phyloP scores from a whole-genome alignment of 2,113 vertebrate genomes.

The Blennius ocellaris region DNA sequence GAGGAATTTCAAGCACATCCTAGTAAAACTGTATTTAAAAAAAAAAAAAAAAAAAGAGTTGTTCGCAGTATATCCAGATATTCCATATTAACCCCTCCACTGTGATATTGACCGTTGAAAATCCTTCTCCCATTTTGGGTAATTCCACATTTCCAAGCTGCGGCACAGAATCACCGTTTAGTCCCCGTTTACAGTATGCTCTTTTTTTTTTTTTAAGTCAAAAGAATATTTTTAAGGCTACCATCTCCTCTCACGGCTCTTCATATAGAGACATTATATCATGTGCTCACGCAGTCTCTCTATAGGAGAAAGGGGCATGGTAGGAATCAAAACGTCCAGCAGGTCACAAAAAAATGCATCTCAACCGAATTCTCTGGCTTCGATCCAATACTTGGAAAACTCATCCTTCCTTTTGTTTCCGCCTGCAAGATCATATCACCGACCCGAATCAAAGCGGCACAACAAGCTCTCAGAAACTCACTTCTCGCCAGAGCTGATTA shows the following conservation, averaged over 20 bases:
- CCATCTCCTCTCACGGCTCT: background rate
- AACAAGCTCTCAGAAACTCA: slow-evolving; percentile 16
- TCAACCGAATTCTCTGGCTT: slow-evolving; percentile 38
- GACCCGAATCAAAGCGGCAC: slow-evolving; percentile 11
- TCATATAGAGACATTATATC: slow-evolving; percentile 14
- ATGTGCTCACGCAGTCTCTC: slow-evolving; percentile 14
- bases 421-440: slow-evolving; percentile 37
- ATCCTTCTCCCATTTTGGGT: too few relatives aligned
- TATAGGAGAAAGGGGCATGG: slow-evolving; percentile 20
- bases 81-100: too few relatives aligned
- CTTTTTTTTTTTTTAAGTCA: too few relatives aligned
- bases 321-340: slow-evolving; percentile 48
- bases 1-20: too few relatives aligned
- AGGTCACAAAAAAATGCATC: slow-evolving; percentile 22
- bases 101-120: too few relatives aligned
- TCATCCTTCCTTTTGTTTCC: slow-evolving; percentile 62
- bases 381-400: slow-evolving; percentile 63
- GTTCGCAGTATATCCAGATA: too few relatives aligned
- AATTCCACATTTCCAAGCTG: too few relatives aligned
- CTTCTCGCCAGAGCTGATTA: slow-evolving; percentile 20
- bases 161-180: too few relatives aligned
- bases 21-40: too few relatives aligned
- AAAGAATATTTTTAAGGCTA: background rate
- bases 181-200: too few relatives aligned
- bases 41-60: too few relatives aligned